Evolutionary conservation across 2,888 invertebrate species (phyloP).

Genomic region (Dicyrtomina minuta): DNA sequence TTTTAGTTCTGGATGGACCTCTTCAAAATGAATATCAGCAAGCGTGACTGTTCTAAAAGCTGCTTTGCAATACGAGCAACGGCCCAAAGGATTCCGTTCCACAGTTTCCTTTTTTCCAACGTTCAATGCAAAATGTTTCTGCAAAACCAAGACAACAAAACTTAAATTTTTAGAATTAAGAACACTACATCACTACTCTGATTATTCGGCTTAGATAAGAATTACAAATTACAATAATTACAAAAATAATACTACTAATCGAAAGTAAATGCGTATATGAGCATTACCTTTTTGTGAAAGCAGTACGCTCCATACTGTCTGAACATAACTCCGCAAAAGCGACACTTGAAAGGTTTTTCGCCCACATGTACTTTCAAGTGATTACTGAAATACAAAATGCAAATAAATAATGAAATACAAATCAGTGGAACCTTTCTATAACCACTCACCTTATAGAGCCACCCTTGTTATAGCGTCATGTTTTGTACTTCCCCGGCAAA

Average conservation of each 20-base stretch:
- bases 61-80: slow-evolving; percentile 27
- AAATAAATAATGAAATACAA: background rate
- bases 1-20: slow-evolving; percentile 29
- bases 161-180: too few species aligned
- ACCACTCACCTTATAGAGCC: too few species aligned
- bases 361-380: slow-evolving; percentile 28
- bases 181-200: too few species aligned
- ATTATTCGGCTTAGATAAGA: too few species aligned
- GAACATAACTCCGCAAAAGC: slow-evolving; percentile 22
- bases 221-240: too few species aligned
- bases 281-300: slow-evolving; percentile 27
- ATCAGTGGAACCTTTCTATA: background rate
- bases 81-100: slow-evolving; percentile 24
- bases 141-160: too few species aligned
- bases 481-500: too few species aligned
- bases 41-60: slow-evolving; percentile 21
- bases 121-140: slow-evolving; percentile 30
- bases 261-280: too few species aligned
- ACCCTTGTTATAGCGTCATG: too few species aligned
- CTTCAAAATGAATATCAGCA: slow-evolving; percentile 30
- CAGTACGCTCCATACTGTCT: slow-evolving; percentile 9
- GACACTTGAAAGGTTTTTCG: slow-evolving; percentile 29
- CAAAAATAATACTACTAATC: too few species aligned
- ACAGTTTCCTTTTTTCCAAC: background rate
- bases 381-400: background rate